A percentile compares a stretch with the other conserved stretches of the same genome.
Conservation (phyloP, 2,113 vertebrate species). For the Anthoscopus minutus region DNA sequence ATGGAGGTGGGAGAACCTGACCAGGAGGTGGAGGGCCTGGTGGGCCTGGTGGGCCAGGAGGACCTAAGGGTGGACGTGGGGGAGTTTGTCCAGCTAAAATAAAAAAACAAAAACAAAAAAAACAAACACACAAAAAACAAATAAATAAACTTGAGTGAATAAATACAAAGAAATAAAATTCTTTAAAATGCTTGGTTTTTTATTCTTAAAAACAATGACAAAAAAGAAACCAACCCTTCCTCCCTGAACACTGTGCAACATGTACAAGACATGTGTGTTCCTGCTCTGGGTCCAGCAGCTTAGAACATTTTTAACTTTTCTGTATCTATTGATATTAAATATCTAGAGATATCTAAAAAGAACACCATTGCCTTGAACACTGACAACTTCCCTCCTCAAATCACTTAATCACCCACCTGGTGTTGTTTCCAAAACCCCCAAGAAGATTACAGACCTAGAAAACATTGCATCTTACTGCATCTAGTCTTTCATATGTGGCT, state of each 20-base stretch:
- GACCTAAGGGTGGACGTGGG: constrained; percentile 90
- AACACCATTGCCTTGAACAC: neutral
- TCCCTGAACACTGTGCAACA: neutral
- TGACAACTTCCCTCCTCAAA: neutral
- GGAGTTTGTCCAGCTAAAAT: constrained; percentile 88
- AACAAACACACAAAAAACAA: neutral
- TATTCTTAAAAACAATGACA: neutral
- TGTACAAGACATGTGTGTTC: neutral
- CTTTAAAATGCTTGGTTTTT: neutral
- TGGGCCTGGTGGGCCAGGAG: constrained; percentile 91
- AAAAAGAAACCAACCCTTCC: neutral
- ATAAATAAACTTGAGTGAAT: neutral
- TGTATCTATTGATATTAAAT: neutral
- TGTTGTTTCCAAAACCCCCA: neutral
- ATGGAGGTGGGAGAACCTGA: constrained; percentile 90
- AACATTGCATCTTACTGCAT: neutral
- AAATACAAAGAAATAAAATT: neutral
- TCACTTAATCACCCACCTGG: neutral
- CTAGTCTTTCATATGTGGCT: neutral
- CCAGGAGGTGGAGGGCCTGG: constrained; percentile 94
- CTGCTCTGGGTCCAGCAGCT: neutral
- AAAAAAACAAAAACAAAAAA: neutral
- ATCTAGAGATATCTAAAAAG: neutral
- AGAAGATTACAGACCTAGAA: neutral
- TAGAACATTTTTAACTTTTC: neutral